phyloP scores from a whole-genome alignment of 2,888 invertebrate species.

The Hypomecis punctinalis region DNA sequence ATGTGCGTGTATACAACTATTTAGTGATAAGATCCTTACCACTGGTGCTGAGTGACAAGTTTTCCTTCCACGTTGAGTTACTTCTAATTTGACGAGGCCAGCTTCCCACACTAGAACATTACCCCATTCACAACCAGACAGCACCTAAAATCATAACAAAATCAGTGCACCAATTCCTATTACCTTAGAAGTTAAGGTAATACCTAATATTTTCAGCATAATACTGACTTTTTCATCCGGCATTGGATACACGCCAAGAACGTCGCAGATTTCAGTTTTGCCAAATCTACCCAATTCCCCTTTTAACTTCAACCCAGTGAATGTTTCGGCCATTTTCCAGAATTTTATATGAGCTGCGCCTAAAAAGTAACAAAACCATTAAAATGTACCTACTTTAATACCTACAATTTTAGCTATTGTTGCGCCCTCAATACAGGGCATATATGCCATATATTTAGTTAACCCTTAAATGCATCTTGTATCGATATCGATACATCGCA shows the following conservation, averaged over 20 bases:
- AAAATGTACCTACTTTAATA: not conserved
- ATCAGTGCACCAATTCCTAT: not conserved
- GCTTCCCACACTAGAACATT: conserved; percentile 97
- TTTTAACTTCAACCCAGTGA: conserved; percentile 95
- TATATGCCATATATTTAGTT: too few relatives aligned
- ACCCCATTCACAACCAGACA: conserved; percentile 96
- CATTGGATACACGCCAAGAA: conserved; percentile 93
- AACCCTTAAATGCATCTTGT: too few relatives aligned
- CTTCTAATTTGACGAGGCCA: conserved; percentile 93
- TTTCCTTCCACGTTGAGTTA: conserved; percentile 88
- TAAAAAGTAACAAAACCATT: conserved; percentile 45
- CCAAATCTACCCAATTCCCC: conserved; percentile 96
- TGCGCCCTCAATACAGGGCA: too few relatives aligned
- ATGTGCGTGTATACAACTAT: not conserved
- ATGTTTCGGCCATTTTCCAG: conserved; percentile 97
- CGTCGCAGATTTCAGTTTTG: conserved; percentile 96
- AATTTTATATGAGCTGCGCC: conserved; percentile 93
- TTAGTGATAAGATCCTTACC: conserved; percentile 53
- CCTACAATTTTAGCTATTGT: too few relatives aligned
- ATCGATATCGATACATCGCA: too few relatives aligned
- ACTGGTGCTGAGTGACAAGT: conserved; percentile 92
- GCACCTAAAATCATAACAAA: conserved; percentile 77
- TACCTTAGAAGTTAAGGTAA: too few relatives aligned
- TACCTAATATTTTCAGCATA: not conserved
- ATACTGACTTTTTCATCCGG: conserved; percentile 92